A percentile compares a stretch with the other conserved stretches of the same genome.
Evolutionary conservation across 2,888 invertebrate genomes (phyloP).

Genomic region (Hyppa rectilinea): DNA sequence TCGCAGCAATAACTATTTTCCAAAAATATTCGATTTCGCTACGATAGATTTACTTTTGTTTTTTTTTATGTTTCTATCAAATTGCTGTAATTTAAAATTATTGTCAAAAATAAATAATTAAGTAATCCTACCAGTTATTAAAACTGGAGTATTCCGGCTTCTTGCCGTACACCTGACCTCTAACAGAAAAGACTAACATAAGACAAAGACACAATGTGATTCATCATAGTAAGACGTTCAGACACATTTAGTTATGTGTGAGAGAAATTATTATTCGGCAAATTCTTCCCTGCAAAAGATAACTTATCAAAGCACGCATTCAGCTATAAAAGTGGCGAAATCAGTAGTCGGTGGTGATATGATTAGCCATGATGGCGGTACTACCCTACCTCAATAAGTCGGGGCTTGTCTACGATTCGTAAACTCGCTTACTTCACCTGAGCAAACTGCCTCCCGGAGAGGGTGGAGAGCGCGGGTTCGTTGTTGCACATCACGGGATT

Average conservation of each 20-base stretch:
- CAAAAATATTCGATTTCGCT: no score
- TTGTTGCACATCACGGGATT: conserved; percentile 58
- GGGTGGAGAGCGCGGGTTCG: conserved; percentile 70
- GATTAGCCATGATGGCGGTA: conserved; percentile 70
- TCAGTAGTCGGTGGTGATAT: conserved; percentile 62
- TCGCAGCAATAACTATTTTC: no score
- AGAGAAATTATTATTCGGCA: no score
- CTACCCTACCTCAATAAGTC: conserved; percentile 85
- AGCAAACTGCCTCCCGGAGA: conserved; percentile 79
- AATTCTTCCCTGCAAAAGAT: neutral
- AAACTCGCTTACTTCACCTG: conserved; percentile 84
- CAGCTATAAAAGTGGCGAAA: conserved; percentile 45
- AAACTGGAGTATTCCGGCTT: neutral
- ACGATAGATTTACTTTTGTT: no score
- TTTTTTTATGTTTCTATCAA: no score
- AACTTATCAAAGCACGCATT: neutral
- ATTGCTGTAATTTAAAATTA: no score
- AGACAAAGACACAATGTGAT: no score
- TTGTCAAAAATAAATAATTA: neutral
- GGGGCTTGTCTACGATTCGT: conserved; percentile 78
- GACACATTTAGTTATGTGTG: no score
- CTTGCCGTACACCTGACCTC: neutral
- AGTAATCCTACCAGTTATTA: neutral
- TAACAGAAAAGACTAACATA: neutral
- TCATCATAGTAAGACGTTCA: no score